phyloP scores from a whole-genome alignment of 2,797 vertebrate genomes.

The Urophycis tenuis region DNA sequence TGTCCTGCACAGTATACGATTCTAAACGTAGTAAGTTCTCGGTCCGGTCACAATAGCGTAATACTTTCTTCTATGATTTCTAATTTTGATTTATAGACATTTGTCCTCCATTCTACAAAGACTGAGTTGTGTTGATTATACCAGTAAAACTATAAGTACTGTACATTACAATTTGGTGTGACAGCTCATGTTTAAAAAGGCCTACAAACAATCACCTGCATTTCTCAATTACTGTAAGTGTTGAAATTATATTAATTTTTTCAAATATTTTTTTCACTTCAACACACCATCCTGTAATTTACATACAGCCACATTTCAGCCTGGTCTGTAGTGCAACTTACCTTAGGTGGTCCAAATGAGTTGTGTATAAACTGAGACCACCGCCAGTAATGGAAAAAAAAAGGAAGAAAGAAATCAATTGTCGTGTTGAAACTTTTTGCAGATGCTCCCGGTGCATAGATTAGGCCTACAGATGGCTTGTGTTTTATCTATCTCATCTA shows the following conservation, averaged over 20 bases:
- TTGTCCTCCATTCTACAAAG: too few relatives aligned
- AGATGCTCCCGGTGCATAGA: too few relatives aligned
- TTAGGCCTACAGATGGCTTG: too few relatives aligned
- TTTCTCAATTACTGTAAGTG: conserved; percentile 13
- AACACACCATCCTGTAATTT: too few relatives aligned
- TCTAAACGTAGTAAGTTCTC: too few relatives aligned
- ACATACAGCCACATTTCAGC: not conserved
- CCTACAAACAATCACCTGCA: conserved; percentile 8
- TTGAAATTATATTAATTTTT: not conserved
- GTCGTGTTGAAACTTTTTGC: too few relatives aligned
- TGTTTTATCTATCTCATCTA: too few relatives aligned
- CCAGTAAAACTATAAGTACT: conserved; percentile 9
- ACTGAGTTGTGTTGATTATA: conserved; percentile 4
- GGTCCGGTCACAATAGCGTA: too few relatives aligned
- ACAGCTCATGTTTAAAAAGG: not conserved
- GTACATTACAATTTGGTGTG: conserved; percentile 9
- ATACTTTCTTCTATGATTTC: too few relatives aligned
- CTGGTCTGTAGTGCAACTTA: not conserved
- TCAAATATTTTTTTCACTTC: too few relatives aligned
- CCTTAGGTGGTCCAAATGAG: not conserved
- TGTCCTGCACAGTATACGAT: too few relatives aligned
- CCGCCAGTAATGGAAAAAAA: not conserved
- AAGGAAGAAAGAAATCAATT: not conserved
- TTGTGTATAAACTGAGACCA: conserved; percentile 1
- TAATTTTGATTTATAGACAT: too few relatives aligned